These are phyloP conservation scores for Gymnothorax reevesii DNA, from an alignment of 2,797 vertebrate genomes.

Conservation along the genomic window DNA sequence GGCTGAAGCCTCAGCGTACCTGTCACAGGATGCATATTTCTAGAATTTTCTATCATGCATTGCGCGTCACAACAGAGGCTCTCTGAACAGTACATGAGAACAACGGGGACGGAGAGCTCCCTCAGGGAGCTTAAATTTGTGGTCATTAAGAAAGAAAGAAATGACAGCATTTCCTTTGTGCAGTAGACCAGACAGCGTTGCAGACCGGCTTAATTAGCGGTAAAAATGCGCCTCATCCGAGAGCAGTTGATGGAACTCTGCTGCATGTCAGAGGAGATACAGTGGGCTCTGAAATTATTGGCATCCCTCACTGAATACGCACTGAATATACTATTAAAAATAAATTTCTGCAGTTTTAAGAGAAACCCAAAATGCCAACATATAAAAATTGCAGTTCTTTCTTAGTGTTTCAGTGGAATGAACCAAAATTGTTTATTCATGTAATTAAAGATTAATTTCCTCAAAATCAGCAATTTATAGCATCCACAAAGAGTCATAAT, in stretches of 20 bases:
- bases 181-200: background rate
- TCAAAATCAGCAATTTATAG: no score
- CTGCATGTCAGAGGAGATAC: background rate
- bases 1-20: background rate
- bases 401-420: no score
- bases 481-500: no score
- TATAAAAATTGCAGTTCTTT: no score
- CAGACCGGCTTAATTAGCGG: conserved; percentile 25
- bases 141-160: conserved; percentile 1
- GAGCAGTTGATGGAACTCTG: background rate
- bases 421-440: no score
- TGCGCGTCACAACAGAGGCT: background rate
- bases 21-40: background rate
- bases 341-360: no score
- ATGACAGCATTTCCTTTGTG: background rate
- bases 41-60: background rate
- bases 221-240: conserved; percentile 1
- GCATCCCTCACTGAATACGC: no score
- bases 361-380: no score
- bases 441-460: no score
- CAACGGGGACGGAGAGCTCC: background rate
- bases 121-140: background rate
- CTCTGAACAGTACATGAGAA: background rate
- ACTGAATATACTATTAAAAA: no score
- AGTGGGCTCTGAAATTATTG: background rate